These are phyloP conservation scores for Allygus modestus DNA, from an alignment of 2,888 invertebrate species.

Conservation along the genomic window DNA sequence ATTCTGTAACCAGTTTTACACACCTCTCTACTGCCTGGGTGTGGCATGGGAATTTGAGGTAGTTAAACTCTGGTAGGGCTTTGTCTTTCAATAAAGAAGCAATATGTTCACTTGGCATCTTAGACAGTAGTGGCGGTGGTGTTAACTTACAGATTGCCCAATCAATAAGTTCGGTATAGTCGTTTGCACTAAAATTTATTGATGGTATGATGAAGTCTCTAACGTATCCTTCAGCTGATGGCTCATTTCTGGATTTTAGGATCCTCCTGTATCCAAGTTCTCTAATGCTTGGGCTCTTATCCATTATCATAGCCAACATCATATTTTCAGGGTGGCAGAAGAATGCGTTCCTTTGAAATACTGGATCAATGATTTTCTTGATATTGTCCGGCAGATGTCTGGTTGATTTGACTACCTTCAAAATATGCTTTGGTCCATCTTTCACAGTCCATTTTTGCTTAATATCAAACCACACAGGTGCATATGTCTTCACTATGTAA, in stretches of 20 bases:
- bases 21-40: too few species aligned
- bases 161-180: conserved; percentile 46
- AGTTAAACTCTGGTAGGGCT: too few species aligned
- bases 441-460: conserved; percentile 5
- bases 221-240: neutral
- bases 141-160: conserved; percentile 38
- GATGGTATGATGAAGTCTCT: neutral
- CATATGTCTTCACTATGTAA: neutral
- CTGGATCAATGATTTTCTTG: neutral
- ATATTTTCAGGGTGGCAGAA: conserved; percentile 12
- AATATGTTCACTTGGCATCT: neutral
- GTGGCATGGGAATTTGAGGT: too few species aligned
- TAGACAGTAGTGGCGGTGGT: conserved; percentile 26
- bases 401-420: conserved; percentile 16
- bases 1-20: too few species aligned
- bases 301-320: conserved; percentile 1
- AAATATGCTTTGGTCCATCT: conserved; percentile 11
- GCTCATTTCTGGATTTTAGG: neutral
- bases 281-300: neutral
- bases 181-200: neutral
- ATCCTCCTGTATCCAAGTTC: neutral
- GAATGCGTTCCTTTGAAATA: neutral
- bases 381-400: neutral
- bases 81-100: conserved; percentile 35
- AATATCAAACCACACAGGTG: conserved; percentile 45